Evolutionary conservation across 2,797 vertebrate species (phyloP).

Genomic region (Sarcophilus harrisii): DNA sequence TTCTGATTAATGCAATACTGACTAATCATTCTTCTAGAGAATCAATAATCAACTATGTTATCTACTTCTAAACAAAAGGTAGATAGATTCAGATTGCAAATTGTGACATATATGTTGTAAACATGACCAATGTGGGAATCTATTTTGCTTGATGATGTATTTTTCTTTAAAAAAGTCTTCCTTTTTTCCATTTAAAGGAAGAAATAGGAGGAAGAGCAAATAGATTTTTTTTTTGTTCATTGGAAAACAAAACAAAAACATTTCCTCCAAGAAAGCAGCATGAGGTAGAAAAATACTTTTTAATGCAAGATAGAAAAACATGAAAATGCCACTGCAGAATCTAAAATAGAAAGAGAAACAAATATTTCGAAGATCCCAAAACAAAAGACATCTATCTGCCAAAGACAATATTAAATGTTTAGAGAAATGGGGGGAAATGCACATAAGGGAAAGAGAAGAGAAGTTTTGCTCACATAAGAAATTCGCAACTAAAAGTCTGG

Average conservation of each 20-base stretch:
- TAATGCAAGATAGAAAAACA: background rate
- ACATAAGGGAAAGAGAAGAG: background rate
- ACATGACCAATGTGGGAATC: background rate
- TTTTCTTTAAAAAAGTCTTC: background rate
- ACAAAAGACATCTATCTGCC: background rate
- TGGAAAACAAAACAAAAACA: background rate
- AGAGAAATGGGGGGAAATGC: background rate
- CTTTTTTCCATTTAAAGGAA: background rate
- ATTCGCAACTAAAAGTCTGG: background rate
- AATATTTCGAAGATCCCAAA: background rate
- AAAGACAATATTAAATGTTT: background rate
- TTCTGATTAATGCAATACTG: background rate
- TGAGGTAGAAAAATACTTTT: background rate
- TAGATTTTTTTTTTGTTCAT: background rate
- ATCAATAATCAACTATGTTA: background rate
- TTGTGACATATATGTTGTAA: background rate
- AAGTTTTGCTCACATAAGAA: background rate
- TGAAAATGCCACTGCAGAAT: background rate
- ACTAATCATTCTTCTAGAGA: background rate
- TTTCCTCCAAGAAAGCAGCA: conserved; percentile 19
- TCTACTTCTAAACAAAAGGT: background rate
- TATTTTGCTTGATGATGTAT: background rate
- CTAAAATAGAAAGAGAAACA: conserved; percentile 1
- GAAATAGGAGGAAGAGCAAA: background rate
- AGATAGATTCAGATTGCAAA: background rate